Evolutionary conservation across 2,888 invertebrate genomes (phyloP), one percentile per base, ranked within the genome.

Genomic region (Hyalella azteca): DNA sequence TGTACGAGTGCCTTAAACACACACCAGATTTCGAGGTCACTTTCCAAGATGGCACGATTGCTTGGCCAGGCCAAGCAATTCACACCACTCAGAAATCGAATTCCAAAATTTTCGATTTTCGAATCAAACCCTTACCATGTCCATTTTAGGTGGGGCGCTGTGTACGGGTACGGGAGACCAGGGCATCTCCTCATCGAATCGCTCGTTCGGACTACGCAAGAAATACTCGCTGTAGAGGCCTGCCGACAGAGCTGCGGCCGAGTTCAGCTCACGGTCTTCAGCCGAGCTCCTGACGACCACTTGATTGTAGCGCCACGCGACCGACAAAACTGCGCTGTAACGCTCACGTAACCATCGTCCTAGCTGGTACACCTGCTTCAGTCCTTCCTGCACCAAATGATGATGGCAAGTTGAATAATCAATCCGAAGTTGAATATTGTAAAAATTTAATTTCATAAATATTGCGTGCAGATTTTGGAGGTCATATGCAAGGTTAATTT

Each of bases 381-480:
- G 29, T 5, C 75, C 75, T 75, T 75, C 75, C 75, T 75, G 45
- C 36, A 36, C 40, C 36, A 54, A n/a, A n/a, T n/a, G n/a, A n/a
- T n/a, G n/a, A n/a, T n/a, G n/a, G n/a, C n/a, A n/a, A n/a, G n/a
- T n/a, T n/a, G n/a, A n/a, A n/a, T n/a, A n/a, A n/a, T n/a, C n/a
- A n/a, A n/a, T n/a, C n/a, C n/a, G n/a, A n/a, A n/a, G n/a, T n/a
- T n/a, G n/a, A n/a, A n/a, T n/a, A n/a, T n/a, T n/a, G n/a, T 26
- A 7, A 29, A 3, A 29, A 11, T 54, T 29, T 54, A 3, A 54
- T 13, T 54, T 54, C 26, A 54, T 0, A 26, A 3, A 15, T 45
- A 45, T 15, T 45, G 9, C 15, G 15, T 11, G 9, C 45, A 45
- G 15, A 45, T 45, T 45, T 45, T 45, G n/a, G n/a, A n/a, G n/a